Evolutionary conservation across 2,888 invertebrate species (phyloP).

Genomic region (Andrena bicolor): DNA sequence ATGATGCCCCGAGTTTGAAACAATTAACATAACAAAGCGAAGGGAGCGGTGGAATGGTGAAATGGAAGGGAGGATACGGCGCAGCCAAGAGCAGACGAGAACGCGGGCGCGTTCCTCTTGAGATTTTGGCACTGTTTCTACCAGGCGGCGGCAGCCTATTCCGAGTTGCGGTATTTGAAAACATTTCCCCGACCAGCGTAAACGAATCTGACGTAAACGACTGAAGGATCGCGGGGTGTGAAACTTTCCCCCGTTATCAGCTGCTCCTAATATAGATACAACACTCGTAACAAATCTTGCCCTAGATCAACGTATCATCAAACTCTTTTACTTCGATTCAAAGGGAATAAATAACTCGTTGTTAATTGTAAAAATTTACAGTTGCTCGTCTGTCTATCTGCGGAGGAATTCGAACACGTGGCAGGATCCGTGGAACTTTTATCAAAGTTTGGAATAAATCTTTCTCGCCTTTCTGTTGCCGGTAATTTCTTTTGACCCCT

Average conservation of each 20-base stretch:
- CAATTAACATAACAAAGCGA: slow-evolving; percentile 84
- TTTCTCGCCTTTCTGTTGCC: not conserved
- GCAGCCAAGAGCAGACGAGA: slow-evolving; percentile 64
- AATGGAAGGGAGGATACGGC: slow-evolving; percentile 57
- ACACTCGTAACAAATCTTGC: not conserved
- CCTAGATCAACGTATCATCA: too few relatives aligned
- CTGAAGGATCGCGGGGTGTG: slow-evolving; percentile 60
- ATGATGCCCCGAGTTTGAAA: slow-evolving; percentile 83
- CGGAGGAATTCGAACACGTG: not conserved
- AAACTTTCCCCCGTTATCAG: slow-evolving; percentile 62
- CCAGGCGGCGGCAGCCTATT: slow-evolving; percentile 76
- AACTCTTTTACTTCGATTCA: too few relatives aligned
- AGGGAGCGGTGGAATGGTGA: slow-evolving; percentile 65
- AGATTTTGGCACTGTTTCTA: slow-evolving; percentile 82
- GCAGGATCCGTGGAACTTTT: not conserved
- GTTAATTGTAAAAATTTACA: too few relatives aligned
- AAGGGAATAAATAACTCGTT: too few relatives aligned
- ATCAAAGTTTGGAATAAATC: not conserved
- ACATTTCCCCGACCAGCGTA: slow-evolving; percentile 76
- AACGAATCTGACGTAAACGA: slow-evolving; percentile 74
- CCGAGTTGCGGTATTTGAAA: slow-evolving; percentile 79
- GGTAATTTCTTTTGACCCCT: not conserved
- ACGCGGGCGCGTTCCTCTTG: slow-evolving; percentile 77
- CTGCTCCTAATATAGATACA: not conserved
- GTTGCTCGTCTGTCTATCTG: too few relatives aligned